phyloP scores from a whole-genome alignment of 2,888 invertebrate genomes.

The Troilus luridus region DNA sequence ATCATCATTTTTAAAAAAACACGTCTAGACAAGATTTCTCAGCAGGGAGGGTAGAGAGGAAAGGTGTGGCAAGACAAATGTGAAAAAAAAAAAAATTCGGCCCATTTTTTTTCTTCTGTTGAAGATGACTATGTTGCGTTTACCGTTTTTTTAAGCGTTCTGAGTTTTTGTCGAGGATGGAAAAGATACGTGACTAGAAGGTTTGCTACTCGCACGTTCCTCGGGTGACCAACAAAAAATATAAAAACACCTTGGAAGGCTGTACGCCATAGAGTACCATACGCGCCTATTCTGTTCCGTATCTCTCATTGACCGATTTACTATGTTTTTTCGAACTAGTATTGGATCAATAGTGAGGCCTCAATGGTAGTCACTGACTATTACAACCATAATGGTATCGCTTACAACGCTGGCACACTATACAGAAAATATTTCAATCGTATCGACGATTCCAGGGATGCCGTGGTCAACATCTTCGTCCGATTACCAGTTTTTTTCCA shows the following conservation, averaged over 20 bases:
- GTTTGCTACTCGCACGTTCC: not conserved
- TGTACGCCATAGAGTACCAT: not conserved
- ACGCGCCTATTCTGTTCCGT: not conserved
- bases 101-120: not conserved
- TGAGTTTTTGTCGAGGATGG: not conserved
- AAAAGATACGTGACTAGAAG: not conserved
- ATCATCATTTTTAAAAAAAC: not conserved
- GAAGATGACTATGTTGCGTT: conserved; percentile 13
- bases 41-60: not conserved
- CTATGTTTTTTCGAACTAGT: not conserved
- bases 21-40: not conserved
- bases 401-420: not conserved
- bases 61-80: not conserved
- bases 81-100: not conserved
- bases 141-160: conserved; percentile 12
- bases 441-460: too few relatives aligned
- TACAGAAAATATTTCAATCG: not conserved
- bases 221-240: not conserved
- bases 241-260: not conserved
- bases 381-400: not conserved
- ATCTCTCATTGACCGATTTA: not conserved
- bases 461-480: too few relatives aligned
- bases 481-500: too few relatives aligned
- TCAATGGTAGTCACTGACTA: not conserved
- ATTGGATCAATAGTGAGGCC: not conserved